Conservation (phyloP, 2,888 invertebrate species). For the Epicampocera succincta region DNA sequence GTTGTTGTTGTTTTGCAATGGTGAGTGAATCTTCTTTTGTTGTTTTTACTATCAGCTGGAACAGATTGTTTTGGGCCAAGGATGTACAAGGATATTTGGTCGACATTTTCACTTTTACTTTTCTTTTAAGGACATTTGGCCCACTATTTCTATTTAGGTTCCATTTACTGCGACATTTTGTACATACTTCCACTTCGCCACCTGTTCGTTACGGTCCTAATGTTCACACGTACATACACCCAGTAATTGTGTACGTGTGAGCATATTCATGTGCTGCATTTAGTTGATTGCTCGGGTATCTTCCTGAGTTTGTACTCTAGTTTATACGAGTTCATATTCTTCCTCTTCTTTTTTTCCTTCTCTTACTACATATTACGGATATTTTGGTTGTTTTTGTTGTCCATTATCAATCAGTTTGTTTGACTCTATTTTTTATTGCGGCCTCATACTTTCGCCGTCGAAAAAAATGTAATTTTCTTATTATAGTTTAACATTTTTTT, state of each 20-base stretch:
- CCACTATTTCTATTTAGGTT: too few species aligned
- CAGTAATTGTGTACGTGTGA: neutral
- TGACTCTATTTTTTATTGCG: neutral
- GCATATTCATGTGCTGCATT: neutral
- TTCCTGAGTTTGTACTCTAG: neutral
- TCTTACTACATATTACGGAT: neutral
- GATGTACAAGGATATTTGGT: too few species aligned
- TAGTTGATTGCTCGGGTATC: slow-evolving; percentile 11
- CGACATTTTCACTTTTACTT: too few species aligned
- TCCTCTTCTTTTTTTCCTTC: neutral
- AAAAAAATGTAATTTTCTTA: slow-evolving; percentile 40
- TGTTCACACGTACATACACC: too few species aligned
- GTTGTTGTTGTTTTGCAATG: too few species aligned
- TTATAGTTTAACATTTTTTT: slow-evolving; percentile 33
- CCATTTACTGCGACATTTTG: too few species aligned
- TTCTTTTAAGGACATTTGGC: too few species aligned
- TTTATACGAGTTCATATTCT: slow-evolving; percentile 3
- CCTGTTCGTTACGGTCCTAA: too few species aligned
- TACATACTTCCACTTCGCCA: too few species aligned
- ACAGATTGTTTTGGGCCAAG: too few species aligned
- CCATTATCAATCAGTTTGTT: slow-evolving; percentile 61
- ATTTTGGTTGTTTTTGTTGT: slow-evolving; percentile 33
- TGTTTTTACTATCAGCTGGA: too few species aligned
- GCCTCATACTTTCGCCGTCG: slow-evolving; percentile 15
- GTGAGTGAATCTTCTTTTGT: too few species aligned